Base-by-base conservation (phyloP, 2,888 invertebrate species). In the Thereva unica region DNA sequence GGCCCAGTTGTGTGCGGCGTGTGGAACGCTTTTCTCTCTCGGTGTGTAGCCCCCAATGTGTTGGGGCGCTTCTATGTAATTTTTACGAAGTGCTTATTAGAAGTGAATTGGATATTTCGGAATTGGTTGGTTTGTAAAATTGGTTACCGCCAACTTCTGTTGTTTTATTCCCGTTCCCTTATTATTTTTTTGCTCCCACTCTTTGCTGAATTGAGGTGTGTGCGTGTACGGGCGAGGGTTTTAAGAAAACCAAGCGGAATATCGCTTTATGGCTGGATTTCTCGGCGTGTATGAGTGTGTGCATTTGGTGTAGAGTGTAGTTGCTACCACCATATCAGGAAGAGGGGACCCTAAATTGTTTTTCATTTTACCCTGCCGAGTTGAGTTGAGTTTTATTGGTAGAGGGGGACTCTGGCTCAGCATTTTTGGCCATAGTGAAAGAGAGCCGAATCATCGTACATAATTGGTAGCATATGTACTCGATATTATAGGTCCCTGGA, bases 31-130 rank as follows among this genome's bases (percentile, higher is more conserved):
- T 23, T 23, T 23, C 23, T 23, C 23, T 23, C 23, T 2, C n/a
- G n/a, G n/a, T n/a, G 23, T 23, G 23, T 23, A 23, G 23, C 23
- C 2, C 23, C 23, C 1, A 23, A 38, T 10, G 47, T 38, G 49
- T 45, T 56, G 59, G 45, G 59, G 59, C 42, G 49, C 37, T 5
- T 23, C 59, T 49, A 64, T 64, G 64, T 72, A 72, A 71, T 72
- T 72, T 72, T 72, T 72, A 72, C 71, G 72, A 72, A 72, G 72
- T 72, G 72, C 72, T 72, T 72, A 72, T 72, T 72, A 72, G 71
- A 72, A 71, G 71, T 70, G 71, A 72, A 72, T 72, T 71, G 72
- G 71, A 70, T 70, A 72, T 64, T 64, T 64, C 38, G 45, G 64
- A 64, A 64, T 64, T 64, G 64, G 55, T 67, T 69, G 67, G 67